Percentiles rank a stretch among this genome's conserved stretches.
Conservation (phyloP, 2,888 invertebrate species). For the Gymnosoma rotundatum region DNA sequence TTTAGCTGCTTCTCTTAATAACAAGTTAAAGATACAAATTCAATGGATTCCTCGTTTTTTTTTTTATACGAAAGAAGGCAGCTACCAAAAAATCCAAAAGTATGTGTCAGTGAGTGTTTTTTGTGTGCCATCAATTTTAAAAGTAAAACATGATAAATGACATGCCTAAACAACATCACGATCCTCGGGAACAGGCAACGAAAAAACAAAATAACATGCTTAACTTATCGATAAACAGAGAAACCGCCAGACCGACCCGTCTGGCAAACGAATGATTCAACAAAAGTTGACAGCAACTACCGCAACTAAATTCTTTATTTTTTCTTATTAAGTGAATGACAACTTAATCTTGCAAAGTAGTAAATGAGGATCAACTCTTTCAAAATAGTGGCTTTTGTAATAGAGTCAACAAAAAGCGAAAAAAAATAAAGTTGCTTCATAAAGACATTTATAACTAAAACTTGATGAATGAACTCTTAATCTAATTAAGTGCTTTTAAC, state of each 20-base stretch:
- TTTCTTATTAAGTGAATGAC: conserved; percentile 41
- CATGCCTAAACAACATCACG: conserved; percentile 70
- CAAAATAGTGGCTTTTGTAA: conserved; percentile 38
- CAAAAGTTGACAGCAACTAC: conserved; percentile 58
- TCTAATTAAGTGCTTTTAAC: background rate
- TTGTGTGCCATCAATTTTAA: conserved; percentile 60
- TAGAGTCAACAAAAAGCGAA: background rate
- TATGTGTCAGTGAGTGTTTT: conserved; percentile 25
- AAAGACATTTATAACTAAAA: conserved; percentile 11
- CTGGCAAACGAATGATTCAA: conserved; percentile 56
- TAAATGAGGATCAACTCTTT: conserved; percentile 52
- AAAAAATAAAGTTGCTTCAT: background rate
- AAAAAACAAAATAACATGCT: conserved; percentile 25
- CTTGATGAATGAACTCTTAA: background rate
- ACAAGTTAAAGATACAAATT: conserved; percentile 52
- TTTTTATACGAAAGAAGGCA: conserved; percentile 12
- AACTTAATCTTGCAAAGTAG: conserved; percentile 57
- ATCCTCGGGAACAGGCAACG: conserved; percentile 62
- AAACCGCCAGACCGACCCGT: conserved; percentile 56
- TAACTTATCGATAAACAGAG: conserved; percentile 54
- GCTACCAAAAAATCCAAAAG: conserved; percentile 5
- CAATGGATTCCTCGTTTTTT: conserved; percentile 4
- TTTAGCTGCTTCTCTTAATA: conserved; percentile 46
- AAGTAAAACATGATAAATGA: conserved; percentile 71
- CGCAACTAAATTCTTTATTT: conserved; percentile 43